Conservation (phyloP, 2,113 vertebrate genomes). For the Falcunculus frontatus region DNA sequence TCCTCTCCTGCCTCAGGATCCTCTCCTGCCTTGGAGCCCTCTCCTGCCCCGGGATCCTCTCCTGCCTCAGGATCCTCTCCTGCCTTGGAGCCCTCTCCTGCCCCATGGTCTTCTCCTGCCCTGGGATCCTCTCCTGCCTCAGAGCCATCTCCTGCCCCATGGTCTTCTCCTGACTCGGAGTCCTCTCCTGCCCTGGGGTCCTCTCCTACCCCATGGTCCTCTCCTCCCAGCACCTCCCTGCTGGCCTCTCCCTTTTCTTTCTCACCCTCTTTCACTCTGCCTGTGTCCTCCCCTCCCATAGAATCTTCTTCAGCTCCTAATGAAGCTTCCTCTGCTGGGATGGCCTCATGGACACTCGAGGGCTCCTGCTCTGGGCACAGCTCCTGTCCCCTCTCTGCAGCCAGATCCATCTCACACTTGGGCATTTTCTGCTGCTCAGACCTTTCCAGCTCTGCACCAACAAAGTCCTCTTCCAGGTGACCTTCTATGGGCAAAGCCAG, state of each 20-base stretch:
- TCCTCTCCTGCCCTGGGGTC: not conserved
- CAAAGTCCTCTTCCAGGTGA: not conserved
- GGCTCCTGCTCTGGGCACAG: not conserved
- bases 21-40: not conserved
- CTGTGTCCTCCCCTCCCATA: not conserved
- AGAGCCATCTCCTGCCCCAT: fast-evolving
- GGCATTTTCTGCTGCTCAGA: not conserved
- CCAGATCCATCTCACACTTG: fast-evolving
- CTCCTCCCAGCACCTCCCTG: not conserved
- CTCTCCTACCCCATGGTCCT: not conserved
- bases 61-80: not conserved
- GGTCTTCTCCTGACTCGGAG: fast-evolving
- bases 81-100: not conserved
- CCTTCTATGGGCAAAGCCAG: not conserved
- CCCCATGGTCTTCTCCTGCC: too few relatives aligned
- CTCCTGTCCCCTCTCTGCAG: not conserved
- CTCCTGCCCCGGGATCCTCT: not conserved
- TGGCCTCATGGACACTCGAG: not conserved
- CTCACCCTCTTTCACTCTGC: not conserved
- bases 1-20: fast-evolving
- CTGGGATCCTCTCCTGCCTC: not conserved
- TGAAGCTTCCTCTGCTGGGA: not conserved
- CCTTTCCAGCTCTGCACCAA: not conserved
- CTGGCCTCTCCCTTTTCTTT: not conserved
- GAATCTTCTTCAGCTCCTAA: not conserved